phyloP scores from a whole-genome alignment of 2,888 invertebrate genomes.

The Andrena camellia region DNA sequence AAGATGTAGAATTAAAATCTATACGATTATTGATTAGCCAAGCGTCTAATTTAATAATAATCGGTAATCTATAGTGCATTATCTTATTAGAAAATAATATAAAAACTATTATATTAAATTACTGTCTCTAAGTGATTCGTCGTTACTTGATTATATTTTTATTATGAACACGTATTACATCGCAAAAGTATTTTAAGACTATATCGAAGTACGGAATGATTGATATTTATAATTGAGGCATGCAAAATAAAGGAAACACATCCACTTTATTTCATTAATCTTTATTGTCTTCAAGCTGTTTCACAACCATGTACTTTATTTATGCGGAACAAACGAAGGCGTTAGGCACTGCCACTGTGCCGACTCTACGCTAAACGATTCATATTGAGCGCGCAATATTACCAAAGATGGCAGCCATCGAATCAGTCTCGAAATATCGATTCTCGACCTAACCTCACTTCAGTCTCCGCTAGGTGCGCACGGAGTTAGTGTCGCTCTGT shows the following conservation, averaged over 20 bases:
- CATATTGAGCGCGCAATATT: conserved; percentile 53
- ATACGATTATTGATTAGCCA: conserved; percentile 9
- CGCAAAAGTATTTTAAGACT: conserved; percentile 36
- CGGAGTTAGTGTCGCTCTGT: conserved; percentile 63
- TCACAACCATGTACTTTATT: background rate
- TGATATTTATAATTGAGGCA: conserved; percentile 32
- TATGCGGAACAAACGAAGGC: background rate
- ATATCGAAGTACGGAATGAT: conserved; percentile 13
- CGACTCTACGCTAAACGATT: conserved; percentile 16
- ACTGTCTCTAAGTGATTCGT: conserved; percentile 11
- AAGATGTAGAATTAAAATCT: conserved; percentile 33
- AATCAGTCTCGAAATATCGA: conserved; percentile 51
- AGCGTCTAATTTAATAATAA: conserved; percentile 31
- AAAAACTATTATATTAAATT: conserved; percentile 34
- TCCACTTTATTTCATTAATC: conserved; percentile 2
- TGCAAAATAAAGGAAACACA: conserved; percentile 26
- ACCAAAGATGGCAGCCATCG: conserved; percentile 45
- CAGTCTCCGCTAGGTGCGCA: conserved; percentile 72
- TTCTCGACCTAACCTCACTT: conserved; percentile 70
- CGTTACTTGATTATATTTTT: conserved; percentile 33
- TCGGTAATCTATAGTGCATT: conserved; percentile 43
- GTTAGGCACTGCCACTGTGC: background rate
- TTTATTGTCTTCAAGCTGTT: conserved; percentile 20
- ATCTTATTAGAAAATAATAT: conserved; percentile 12
- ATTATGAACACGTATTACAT: conserved; percentile 17